A percentile compares a stretch with the other conserved stretches of the same genome.
Conservation (phyloP, 2,888 invertebrate genomes). For the Margaritifera margaritifera region DNA sequence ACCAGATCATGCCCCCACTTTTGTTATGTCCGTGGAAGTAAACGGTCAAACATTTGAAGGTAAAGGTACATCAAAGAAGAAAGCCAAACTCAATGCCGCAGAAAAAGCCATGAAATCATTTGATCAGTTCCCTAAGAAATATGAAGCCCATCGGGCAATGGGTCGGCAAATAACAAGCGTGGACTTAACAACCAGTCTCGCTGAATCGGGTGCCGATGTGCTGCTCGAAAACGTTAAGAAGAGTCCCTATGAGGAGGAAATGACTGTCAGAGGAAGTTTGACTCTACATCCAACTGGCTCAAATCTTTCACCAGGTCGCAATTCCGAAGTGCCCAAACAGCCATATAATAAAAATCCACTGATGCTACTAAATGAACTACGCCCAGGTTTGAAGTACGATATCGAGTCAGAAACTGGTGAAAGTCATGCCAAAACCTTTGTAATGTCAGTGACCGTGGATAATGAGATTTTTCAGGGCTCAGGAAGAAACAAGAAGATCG, state of each 20-base stretch:
- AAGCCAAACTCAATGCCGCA: slow-evolving; percentile 81
- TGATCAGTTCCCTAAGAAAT: slow-evolving; percentile 72
- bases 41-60: slow-evolving; percentile 80
- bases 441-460: slow-evolving; percentile 77
- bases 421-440: slow-evolving; percentile 84
- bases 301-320: slow-evolving; percentile 9
- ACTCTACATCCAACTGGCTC: neutral
- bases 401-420: slow-evolving; percentile 75
- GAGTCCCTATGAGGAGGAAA: neutral
- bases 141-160: slow-evolving; percentile 75
- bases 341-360: slow-evolving; percentile 80
- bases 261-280: too few species aligned
- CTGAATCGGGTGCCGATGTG: slow-evolving; percentile 26
- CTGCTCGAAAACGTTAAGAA: slow-evolving; percentile 64
- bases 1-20: slow-evolving; percentile 90
- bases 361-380: slow-evolving; percentile 89
- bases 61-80: slow-evolving; percentile 80
- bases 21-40: slow-evolving; percentile 82
- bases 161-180: slow-evolving; percentile 62
- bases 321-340: slow-evolving; percentile 45
- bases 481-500: slow-evolving; percentile 92
- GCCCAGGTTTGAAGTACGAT: slow-evolving; percentile 80
- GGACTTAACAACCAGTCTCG: slow-evolving; percentile 73
- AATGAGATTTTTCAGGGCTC: slow-evolving; percentile 81
- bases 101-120: slow-evolving; percentile 62